Evolutionary conservation across 2,888 invertebrate genomes (phyloP), one percentile per base, ranked within the genome.

Genomic region (Campopleginae sp.): DNA sequence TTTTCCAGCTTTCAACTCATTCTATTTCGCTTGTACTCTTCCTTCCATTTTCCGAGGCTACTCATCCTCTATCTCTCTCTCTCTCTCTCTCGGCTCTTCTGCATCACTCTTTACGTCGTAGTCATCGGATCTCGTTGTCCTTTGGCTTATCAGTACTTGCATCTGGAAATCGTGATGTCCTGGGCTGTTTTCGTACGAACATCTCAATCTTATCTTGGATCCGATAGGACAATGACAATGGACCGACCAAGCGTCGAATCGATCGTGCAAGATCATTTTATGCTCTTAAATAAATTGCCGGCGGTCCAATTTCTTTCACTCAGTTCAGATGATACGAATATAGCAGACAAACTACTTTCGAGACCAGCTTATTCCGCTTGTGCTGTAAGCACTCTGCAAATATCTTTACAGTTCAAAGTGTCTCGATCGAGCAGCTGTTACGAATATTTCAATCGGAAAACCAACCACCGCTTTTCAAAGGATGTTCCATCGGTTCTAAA

Each of bases 231-330:
- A 66, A 58, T 66, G 58, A 51, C 58, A 27, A 65, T 65, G 12
- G 51, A 33, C 42, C n/a, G 12, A 23, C 6, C 51, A n/a, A n/a
- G n/a, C n/a, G 12, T 44, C 33, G n/a, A 19, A 23, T 70, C 54
- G 58, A 82, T 80, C 77, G 81, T 86, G 78, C 48, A 72, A 85
- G 78, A 82, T 82, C 84, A 70, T 78, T 88, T 61, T 66, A 63
- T 71, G 80, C 85, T 84, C 80, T 86, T 79, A 86, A 87, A 88
- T 87, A 88, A 87, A 89, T 89, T 88, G 86, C 70, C 82, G 76
- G 63, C 63, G 51, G 58, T 74, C 65, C 61, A 19, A 44, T 58
- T 27, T 33, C 8, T n/a, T 71, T 19, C 33, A 33, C 1, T 66
- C 12, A 14, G n/a, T 27, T 48, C 27, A 27, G 27, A 58, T 19